phyloP scores from a whole-genome alignment of 1,140 invertebrate species.

The Atta texana region DNA sequence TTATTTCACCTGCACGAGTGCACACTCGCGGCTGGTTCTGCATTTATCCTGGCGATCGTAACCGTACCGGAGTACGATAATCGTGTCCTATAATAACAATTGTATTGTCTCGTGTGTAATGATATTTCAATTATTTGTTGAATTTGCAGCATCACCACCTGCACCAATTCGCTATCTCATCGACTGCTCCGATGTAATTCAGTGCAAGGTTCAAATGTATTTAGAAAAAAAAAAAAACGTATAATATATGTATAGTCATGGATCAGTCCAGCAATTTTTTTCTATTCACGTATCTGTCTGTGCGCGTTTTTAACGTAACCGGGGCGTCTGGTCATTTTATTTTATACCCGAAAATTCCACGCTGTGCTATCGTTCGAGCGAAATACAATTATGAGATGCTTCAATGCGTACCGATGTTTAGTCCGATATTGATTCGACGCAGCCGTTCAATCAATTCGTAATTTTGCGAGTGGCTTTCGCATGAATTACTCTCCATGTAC shows the following conservation, averaged over 20 bases:
- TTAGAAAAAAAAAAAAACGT: neutral
- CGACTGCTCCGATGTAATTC: conserved; percentile 32
- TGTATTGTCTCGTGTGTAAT: conserved; percentile 35
- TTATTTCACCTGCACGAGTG: conserved; percentile 69
- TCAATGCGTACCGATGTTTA: conserved; percentile 51
- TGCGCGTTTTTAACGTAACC: conserved; percentile 10
- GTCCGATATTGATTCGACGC: conserved; percentile 52
- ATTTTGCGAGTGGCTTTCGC: conserved; percentile 14
- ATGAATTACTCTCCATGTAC: neutral
- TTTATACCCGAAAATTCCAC: conserved; percentile 56
- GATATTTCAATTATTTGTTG: conserved; percentile 70
- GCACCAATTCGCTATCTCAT: conserved; percentile 63
- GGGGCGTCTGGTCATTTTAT: conserved; percentile 28
- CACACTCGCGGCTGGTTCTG: conserved; percentile 39
- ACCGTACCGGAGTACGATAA: conserved; percentile 64
- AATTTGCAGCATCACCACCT: conserved; percentile 71
- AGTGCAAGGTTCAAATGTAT: conserved; percentile 14
- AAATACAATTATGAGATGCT: conserved; percentile 60
- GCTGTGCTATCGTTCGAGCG: conserved; percentile 41
- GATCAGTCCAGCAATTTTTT: conserved; percentile 22
- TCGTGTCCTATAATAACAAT: conserved; percentile 74
- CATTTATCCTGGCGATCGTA: conserved; percentile 67
- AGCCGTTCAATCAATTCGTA: conserved; percentile 50
- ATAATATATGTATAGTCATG: neutral
- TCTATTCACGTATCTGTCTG: neutral